Percentiles rank a stretch among this genome's conserved stretches.
phyloP scores from a whole-genome alignment of 2,113 vertebrate genomes.

The Erinaceus europaeus region DNA sequence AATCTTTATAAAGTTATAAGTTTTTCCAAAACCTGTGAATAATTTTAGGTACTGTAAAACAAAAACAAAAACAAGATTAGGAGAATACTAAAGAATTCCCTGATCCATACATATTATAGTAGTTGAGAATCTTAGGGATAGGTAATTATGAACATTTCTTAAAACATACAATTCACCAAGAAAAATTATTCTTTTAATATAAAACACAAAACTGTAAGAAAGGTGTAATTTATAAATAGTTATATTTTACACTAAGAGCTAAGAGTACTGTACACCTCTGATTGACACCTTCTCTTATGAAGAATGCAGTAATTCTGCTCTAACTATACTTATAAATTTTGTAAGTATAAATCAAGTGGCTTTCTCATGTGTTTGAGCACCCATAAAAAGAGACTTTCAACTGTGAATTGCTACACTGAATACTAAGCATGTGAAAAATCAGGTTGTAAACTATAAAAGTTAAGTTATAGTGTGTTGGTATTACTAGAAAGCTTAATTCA shows the following conservation, averaged over 20 bases:
- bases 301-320: neutral
- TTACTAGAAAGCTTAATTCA: neutral
- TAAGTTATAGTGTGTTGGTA: neutral
- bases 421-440: neutral
- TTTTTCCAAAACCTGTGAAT: neutral
- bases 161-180: neutral
- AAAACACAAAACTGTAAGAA: neutral
- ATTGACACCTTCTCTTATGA: neutral
- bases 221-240: neutral
- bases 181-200: neutral
- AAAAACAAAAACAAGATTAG: neutral
- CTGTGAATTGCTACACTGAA: neutral
- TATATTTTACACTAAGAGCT: neutral
- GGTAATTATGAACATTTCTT: neutral
- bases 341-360: constrained; percentile 1
- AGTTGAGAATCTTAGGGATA: neutral
- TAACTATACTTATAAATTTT: neutral
- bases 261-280: neutral
- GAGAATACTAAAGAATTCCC: neutral
- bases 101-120: neutral
- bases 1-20: neutral
- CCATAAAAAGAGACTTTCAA: neutral
- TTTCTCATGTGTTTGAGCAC: neutral
- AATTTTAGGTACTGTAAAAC: neutral
- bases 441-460: neutral